Evolutionary conservation across 2,797 vertebrate species (phyloP).

Genomic region (Epinephelus coioides): DNA sequence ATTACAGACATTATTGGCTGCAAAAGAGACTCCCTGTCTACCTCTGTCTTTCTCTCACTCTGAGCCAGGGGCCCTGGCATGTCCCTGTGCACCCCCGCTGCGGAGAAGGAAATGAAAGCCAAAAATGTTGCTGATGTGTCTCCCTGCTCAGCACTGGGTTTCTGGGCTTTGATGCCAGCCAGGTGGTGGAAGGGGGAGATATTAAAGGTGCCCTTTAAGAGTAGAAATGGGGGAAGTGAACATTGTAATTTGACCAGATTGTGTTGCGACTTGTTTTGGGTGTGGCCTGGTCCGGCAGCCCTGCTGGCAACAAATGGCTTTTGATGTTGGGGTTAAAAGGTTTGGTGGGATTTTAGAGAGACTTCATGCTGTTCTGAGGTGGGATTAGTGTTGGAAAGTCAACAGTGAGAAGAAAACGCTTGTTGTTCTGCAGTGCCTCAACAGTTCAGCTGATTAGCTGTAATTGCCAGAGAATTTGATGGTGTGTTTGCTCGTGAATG

Average conservation of each 20-base stretch:
- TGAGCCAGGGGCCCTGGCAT: conserved; percentile 56
- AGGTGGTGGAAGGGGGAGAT: conserved; percentile 60
- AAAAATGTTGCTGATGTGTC: conserved; percentile 72
- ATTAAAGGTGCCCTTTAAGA: conserved; percentile 70
- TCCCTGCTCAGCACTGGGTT: conserved; percentile 59
- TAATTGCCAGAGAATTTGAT: neutral
- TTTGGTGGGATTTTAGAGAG: conserved; percentile 50
- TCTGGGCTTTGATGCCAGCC: conserved; percentile 74
- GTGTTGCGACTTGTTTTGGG: conserved; percentile 71
- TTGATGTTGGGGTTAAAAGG: conserved; percentile 75
- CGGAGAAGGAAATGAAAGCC: conserved; percentile 77
- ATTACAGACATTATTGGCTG: conserved; percentile 77
- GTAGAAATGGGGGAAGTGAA: conserved; percentile 53
- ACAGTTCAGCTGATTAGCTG: conserved; percentile 23
- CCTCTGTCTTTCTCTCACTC: conserved; percentile 48
- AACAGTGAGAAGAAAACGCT: conserved; percentile 33
- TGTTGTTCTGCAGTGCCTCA: conserved; percentile 11
- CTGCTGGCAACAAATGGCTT: conserved; percentile 66
- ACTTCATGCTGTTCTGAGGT: conserved; percentile 45
- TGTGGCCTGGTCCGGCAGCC: conserved; percentile 59
- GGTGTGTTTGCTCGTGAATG: neutral
- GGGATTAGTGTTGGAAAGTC: conserved; percentile 57
- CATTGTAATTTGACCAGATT: conserved; percentile 74
- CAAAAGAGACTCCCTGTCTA: conserved; percentile 62
- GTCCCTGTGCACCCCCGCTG: conserved; percentile 59